Base-by-base conservation (phyloP, 2,113 vertebrate genomes). In the Malurus cyaneus region DNA sequence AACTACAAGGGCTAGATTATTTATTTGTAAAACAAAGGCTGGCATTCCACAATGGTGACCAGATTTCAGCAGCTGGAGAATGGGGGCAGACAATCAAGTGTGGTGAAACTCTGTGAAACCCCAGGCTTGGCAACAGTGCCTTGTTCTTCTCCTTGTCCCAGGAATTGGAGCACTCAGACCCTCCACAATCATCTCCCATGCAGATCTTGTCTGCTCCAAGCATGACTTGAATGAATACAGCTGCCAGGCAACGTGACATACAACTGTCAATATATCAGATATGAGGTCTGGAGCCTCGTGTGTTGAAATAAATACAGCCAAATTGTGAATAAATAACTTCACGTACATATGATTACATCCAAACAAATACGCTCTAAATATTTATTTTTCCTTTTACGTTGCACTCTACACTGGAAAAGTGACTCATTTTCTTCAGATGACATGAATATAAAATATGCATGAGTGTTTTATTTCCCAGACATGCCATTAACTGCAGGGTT, bases 41-140 rank as follows among this genome's bases (percentile, higher is more conserved):
- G 82, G 88, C 79, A 93, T 83, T 62, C 71, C 14, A 4, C 0
- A 0, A 44, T n/a, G 78, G 39, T 28, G 85, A 73, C 66, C 3
- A 5, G 62, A 91, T 91, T 91, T 78, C 84, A 92, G 59, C 93
- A 95, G 89, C 92, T 95, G 79, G 71, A 91, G 32, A 77, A 80
- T 0, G 70, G 59, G 20, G 42, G 59, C 50, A 92, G 67, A 54
- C 62, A 80, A 80, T 70, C 50, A 73, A 89, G 31, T 25, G 28
- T 86, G 73, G 76, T 34, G 87, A 87, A 87, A 80, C 26, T n/a
- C 54, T 6, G 28, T 67, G 88, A 93, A 95, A 94, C 7, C 52
- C 47, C 74, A 88, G 46, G 46, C 57, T 76, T 79, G 70, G 57
- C 12, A 12, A 82, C 25, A 57, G 29, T 17, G 61, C 44, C 62